Base-by-base conservation (phyloP, 2,888 invertebrate species). In the Byasa hedistus region DNA sequence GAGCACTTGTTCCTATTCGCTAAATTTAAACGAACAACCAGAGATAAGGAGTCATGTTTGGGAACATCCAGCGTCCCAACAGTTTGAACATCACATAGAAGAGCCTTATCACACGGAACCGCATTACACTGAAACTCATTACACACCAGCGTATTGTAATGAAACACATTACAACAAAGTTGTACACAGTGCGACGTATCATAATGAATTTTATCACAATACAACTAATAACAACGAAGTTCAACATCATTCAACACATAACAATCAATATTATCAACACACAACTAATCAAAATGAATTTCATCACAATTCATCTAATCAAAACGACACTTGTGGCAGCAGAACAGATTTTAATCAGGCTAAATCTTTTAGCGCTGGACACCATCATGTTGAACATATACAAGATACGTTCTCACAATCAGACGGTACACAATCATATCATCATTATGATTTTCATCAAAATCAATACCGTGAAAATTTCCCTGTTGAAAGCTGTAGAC, bases 41-140 rank as follows among this genome's bases (percentile, higher is more conserved):
- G 84, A 85, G 69, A 76, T 88, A 48, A 84, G 85, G 75, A 81
- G 83, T 70, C 83, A 85, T 71, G 86, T 79, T 21, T 88, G 87
- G 88, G 81, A 86, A 64, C 81, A 85, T 71, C 79, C 78, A 65
- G 70, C 69, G 22, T 62, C 73, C 39, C 71, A 70, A 55, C 71
- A 77, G 32, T 66, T 74, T 59, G 69, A 75, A 58, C 69, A 70
- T 63, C 71, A 72, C 61, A 57, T 64, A 27, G 68, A 75, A 32
- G 69, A 76, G 61, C 60, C 75, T 61, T 70, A 68, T 61, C 70
- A 72, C 63, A 71, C 65, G 69, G 70, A 52, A 70, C 72, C 32
- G 56, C 62, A 73, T 21, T 70, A 72, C 63, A 61, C n/a, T 7
- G 19, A 54, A 54, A 22, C 21, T 12, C 52, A 8, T 19, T 15